Evolutionary conservation across 2,797 vertebrate genomes (phyloP), one percentile per base, ranked within the genome.

Genomic region (Coracias cyanogaster): DNA sequence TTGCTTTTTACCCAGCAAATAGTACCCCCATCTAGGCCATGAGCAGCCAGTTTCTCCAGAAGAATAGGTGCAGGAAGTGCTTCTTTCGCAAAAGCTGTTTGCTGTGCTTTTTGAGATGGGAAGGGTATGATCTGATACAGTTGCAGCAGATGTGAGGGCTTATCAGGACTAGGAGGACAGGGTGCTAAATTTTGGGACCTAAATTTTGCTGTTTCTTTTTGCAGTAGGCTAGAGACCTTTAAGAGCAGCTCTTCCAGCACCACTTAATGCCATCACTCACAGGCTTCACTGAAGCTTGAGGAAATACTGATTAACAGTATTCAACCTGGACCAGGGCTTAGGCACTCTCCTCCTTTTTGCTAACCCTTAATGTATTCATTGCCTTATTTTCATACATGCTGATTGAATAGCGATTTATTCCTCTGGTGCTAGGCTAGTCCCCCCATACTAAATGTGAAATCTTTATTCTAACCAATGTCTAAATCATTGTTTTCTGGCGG

Each of bases 401-500:
- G 99, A 99, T 99, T 99, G 99, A 99, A 98, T 98, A 98, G 98
- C 96, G 90, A 98, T 98, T 98, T 98, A 97, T 98, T 98, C 98
- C 97, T 96, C 97, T 81, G 95, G 93, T 90, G 95, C 97, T 70
- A 94, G 97, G 98, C 98, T 97, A 98, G 98, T 98, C 98, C 97
- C 97, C 98, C 89, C 96, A 92, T 97, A 98, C 98, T 98, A 98
- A 97, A 98, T 66, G 98, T 98, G 98, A 99, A 99, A 99, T 98
- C 98, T 99, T 98, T 98, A 98, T 98, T 98, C 98, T 90, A 95
- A 98, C 98, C 98, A 97, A 98, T 98, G 98, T 98, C 98, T 98
- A 98, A 98, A 98, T 98, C 97, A 97, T 97, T 98, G 98, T 98
- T 98, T 98, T 97, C 97, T 96, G 89, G 91, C 48, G 25, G 97